A percentile compares a stretch with the other conserved stretches of the same genome.
phyloP scores from a whole-genome alignment of 2,797 vertebrate genomes.

The Bradypodion ventrale region DNA sequence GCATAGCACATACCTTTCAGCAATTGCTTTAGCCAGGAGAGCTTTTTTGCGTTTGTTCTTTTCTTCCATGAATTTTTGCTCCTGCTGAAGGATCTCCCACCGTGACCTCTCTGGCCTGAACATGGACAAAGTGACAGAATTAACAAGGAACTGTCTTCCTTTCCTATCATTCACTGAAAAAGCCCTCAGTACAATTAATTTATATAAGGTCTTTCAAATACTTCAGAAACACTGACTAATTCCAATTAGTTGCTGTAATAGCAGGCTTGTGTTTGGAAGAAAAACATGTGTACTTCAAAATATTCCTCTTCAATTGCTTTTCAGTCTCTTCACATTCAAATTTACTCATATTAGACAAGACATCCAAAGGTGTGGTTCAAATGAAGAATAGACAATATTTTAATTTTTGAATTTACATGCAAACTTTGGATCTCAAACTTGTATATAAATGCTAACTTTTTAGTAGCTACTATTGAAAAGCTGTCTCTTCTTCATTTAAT shows the following conservation, averaged over 20 bases:
- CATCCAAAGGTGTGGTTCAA: background rate
- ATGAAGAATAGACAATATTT: background rate
- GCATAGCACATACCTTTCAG: conserved; percentile 85
- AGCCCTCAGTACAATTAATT: background rate
- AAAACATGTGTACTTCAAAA: background rate
- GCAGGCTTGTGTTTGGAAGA: background rate
- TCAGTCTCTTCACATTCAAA: conserved; percentile 44
- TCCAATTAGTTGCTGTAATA: background rate
- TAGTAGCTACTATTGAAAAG: background rate
- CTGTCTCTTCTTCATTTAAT: background rate
- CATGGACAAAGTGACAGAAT: conserved; percentile 47
- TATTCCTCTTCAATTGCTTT: conserved; percentile 22
- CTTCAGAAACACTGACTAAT: background rate
- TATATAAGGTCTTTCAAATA: background rate
- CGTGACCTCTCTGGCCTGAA: conserved; percentile 87
- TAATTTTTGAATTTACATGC: background rate
- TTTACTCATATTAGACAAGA: conserved; percentile 57
- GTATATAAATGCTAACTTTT: background rate
- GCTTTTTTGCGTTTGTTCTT: conserved; percentile 94
- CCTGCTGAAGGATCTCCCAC: conserved; percentile 89
- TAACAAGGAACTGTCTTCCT: conserved; percentile 39
- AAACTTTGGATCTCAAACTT: background rate
- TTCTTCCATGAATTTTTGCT: conserved; percentile 92
- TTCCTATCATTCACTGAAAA: conserved; percentile 27
- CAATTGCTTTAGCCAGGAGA: conserved; percentile 90